A percentile compares a stretch with the other conserved stretches of the same genome.
These are phyloP conservation scores for Pipa parva DNA, from an alignment of 2,113 vertebrate species.

Conservation along the genomic window DNA sequence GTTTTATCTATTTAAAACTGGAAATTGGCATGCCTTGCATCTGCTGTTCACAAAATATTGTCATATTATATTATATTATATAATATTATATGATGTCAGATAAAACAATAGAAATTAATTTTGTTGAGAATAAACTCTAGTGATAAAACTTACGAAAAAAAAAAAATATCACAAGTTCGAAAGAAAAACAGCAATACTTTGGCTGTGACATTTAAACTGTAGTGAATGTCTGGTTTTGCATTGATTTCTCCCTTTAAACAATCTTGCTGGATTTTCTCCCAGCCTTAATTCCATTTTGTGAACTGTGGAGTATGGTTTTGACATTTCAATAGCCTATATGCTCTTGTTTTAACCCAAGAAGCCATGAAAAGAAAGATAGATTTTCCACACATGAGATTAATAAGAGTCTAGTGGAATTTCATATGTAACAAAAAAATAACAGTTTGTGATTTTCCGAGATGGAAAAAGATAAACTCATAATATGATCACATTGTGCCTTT, in stretches of 20 bases:
- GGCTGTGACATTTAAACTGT: not conserved
- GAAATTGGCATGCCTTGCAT: too few species aligned
- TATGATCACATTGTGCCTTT: conserved; percentile 17
- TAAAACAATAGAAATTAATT: not conserved
- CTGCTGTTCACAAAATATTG: too few species aligned
- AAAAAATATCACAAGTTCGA: not conserved
- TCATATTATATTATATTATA: not conserved
- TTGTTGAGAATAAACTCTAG: too few species aligned
- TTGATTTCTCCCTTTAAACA: conserved; percentile 5
- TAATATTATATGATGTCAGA: not conserved
- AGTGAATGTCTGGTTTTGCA: not conserved
- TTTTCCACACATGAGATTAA: conserved; percentile 31
- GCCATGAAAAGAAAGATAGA: not conserved
- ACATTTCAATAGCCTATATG: conserved; percentile 30
- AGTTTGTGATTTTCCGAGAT: conserved; percentile 28
- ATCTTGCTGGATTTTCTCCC: not conserved
- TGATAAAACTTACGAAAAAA: too few species aligned
- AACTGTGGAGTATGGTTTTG: not conserved
- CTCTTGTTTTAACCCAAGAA: conserved; percentile 31
- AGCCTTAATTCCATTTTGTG: conserved; percentile 13
- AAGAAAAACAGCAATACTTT: not conserved
- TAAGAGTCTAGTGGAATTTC: conserved; percentile 17
- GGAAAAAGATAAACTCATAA: conserved; percentile 29
- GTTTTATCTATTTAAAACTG: too few species aligned
- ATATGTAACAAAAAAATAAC: conserved; percentile 11